These are phyloP conservation scores for Arctopsyche grandis DNA, from an alignment of 1,140 invertebrate genomes.

Conservation along the genomic window DNA sequence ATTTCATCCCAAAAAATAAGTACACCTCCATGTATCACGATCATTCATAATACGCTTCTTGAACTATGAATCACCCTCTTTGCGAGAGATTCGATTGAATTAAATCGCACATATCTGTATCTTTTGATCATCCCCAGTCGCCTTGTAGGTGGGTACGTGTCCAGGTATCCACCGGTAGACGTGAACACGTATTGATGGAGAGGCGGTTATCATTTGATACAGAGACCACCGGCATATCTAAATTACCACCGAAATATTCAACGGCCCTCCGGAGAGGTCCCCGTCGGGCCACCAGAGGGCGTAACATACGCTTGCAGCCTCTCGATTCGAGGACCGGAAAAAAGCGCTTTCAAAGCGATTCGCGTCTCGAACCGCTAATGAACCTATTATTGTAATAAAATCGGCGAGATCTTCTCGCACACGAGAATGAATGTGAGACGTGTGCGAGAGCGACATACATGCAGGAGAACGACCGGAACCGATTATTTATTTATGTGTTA, in stretches of 20 bases:
- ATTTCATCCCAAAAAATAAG: too few relatives aligned
- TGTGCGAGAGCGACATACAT: too few relatives aligned
- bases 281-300: background rate
- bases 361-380: slow-evolving; percentile 12
- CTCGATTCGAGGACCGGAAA: background rate
- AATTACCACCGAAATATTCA: slow-evolving; percentile 39
- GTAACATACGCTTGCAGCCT: too few relatives aligned
- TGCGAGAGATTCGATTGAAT: too few relatives aligned
- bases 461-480: too few relatives aligned
- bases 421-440: too few relatives aligned
- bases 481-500: too few relatives aligned
- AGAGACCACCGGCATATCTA: slow-evolving; percentile 50
- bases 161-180: slow-evolving; percentile 44
- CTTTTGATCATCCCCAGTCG: background rate
- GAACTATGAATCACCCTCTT: too few relatives aligned
- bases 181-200: slow-evolving; percentile 44
- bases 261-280: background rate
- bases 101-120: too few relatives aligned
- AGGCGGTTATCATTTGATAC: slow-evolving; percentile 54
- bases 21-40: too few relatives aligned
- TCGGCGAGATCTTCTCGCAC: background rate
- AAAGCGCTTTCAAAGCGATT: background rate
- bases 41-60: too few relatives aligned
- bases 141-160: slow-evolving; percentile 23
- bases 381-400: slow-evolving; percentile 30